A percentile compares a stretch with the other conserved stretches of the same genome.
These are phyloP conservation scores for Diprion similis DNA, from an alignment of 1,140 invertebrate genomes.

Conservation along the genomic window DNA sequence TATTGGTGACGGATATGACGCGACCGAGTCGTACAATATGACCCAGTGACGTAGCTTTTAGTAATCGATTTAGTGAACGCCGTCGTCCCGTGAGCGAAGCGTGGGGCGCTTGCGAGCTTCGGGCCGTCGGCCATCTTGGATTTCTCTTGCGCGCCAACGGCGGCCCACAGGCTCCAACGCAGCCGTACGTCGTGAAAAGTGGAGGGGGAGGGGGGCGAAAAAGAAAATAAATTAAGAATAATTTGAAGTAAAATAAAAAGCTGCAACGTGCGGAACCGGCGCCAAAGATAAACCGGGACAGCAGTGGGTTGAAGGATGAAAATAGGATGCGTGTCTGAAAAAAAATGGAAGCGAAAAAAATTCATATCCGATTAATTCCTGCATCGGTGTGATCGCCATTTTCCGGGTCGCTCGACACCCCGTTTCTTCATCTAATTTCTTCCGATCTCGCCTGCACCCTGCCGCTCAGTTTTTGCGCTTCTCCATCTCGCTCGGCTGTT, in stretches of 20 bases:
- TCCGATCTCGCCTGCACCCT: background rate
- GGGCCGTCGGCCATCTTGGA: slow-evolving; percentile 16
- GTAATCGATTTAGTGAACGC: slow-evolving; percentile 16
- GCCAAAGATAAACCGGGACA: too few relatives aligned
- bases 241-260: too few relatives aligned
- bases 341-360: too few relatives aligned
- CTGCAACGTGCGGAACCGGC: too few relatives aligned
- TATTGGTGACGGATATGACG: background rate
- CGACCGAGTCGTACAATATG: slow-evolving; percentile 2
- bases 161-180: background rate
- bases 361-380: too few relatives aligned
- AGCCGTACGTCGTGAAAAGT: background rate
- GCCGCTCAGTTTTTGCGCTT: background rate
- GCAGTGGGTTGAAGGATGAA: too few relatives aligned
- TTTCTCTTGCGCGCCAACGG: slow-evolving; percentile 12
- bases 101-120: background rate
- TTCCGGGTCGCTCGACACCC: too few relatives aligned
- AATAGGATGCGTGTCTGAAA: too few relatives aligned
- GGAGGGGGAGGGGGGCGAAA: background rate
- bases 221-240: too few relatives aligned
- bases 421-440: too few relatives aligned
- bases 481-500: background rate
- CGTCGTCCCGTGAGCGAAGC: background rate
- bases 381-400: too few relatives aligned
- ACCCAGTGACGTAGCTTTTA: slow-evolving; percentile 18